Conservation (phyloP, 2,888 invertebrate species). For the Nesidiocoris tenuis region DNA sequence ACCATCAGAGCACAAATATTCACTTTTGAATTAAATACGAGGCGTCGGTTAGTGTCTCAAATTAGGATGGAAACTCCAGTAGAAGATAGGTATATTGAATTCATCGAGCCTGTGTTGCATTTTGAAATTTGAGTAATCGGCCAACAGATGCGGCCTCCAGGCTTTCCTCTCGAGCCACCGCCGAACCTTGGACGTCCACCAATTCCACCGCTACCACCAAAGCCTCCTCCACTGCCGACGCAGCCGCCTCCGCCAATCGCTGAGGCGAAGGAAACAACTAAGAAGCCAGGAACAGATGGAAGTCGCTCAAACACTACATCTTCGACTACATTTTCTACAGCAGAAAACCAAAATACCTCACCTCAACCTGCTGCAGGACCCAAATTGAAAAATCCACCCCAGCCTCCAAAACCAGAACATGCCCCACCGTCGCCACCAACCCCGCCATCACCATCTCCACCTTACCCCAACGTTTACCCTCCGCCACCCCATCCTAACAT, state of each 20-base stretch:
- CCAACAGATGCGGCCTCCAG: slow-evolving; percentile 48
- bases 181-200: slow-evolving; percentile 50
- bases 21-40: no score
- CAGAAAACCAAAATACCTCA: no score
- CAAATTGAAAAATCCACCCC: not conserved
- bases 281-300: not conserved
- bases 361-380: not conserved
- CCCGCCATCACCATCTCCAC: slow-evolving; percentile 27
- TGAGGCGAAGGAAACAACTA: not conserved
- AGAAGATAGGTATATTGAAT: no score
- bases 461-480: slow-evolving; percentile 38
- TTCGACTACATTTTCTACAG: not conserved
- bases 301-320: not conserved
- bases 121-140: no score
- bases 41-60: no score
- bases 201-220: slow-evolving; percentile 49
- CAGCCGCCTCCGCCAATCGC: not conserved
- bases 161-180: slow-evolving; percentile 48
- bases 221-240: slow-evolving; percentile 47
- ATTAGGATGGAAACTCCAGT: no score
- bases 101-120: no score
- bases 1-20: no score
- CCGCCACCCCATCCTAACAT: slow-evolving; percentile 47
- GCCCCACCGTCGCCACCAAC: not conserved
- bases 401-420: not conserved